These are phyloP conservation scores for Pilophorus perplexus DNA, from an alignment of 2,888 invertebrate species.

Conservation along the genomic window DNA sequence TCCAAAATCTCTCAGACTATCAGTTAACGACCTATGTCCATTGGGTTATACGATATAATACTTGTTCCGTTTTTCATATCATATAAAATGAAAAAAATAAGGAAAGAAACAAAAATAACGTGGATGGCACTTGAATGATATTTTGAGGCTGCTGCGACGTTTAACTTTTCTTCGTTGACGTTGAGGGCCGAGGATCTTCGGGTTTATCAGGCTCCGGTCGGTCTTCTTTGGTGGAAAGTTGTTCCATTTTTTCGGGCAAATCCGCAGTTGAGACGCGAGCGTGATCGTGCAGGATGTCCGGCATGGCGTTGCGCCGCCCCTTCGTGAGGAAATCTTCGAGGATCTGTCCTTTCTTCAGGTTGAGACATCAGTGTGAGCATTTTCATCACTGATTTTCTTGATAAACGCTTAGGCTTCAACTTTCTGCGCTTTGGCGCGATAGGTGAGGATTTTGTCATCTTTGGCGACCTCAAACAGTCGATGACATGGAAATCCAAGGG, in stretches of 20 bases:
- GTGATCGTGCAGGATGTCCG: conserved; percentile 75
- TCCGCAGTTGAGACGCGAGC: conserved; percentile 71
- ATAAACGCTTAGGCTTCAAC: no score
- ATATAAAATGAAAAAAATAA: background rate
- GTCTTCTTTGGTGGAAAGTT: conserved; percentile 51
- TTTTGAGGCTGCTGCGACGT: background rate
- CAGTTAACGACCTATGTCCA: conserved; percentile 16
- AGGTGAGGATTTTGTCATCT: no score
- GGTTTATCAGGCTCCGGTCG: conserved; percentile 1
- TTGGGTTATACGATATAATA: conserved; percentile 9
- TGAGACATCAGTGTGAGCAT: no score
- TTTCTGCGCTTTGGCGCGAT: no score
- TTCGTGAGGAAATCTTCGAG: conserved; percentile 75
- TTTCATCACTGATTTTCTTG: no score
- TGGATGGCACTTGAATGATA: conserved; percentile 33
- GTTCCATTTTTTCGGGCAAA: conserved; percentile 63
- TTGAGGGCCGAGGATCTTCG: conserved; percentile 16
- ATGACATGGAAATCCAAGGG: no score
- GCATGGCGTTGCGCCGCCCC: conserved; percentile 82
- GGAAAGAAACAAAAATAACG: conserved; percentile 6
- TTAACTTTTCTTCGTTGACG: conserved; percentile 29
- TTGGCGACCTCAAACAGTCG: no score
- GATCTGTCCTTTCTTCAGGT: no score
- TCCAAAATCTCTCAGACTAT: conserved; percentile 26
- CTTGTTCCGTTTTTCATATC: conserved; percentile 13